Conservation (phyloP, 2,797 vertebrate species). For the Etheostoma nigrum region DNA sequence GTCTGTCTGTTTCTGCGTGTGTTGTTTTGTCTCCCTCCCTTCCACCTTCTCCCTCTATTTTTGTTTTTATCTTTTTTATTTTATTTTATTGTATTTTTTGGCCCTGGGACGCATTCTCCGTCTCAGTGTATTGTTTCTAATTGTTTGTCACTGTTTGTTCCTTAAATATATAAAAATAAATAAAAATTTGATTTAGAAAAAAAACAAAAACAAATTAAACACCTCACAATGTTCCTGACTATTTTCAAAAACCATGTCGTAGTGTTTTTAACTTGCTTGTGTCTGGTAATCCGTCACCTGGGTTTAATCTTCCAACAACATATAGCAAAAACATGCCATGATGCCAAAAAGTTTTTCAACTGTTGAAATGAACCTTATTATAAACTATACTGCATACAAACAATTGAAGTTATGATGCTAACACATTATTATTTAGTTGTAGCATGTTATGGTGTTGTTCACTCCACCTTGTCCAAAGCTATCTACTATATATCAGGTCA, state of each 20-base stretch:
- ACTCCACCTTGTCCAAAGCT: not conserved
- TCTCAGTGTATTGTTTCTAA: no score
- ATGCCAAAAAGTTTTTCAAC: no score
- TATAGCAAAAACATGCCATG: not conserved
- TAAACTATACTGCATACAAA: not conserved
- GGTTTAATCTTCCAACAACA: not conserved
- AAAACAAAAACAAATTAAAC: not conserved
- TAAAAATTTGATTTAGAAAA: no score
- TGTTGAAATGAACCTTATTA: not conserved
- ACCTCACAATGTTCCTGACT: not conserved
- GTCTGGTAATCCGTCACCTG: not conserved
- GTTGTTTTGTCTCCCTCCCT: no score
- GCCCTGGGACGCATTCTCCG: no score
- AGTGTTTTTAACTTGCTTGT: not conserved
- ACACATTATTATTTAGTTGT: not conserved
- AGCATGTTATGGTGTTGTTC: not conserved
- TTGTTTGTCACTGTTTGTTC: no score
- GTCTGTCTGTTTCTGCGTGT: no score
- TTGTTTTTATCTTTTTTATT: no score
- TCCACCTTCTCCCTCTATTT: no score
- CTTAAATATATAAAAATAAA: no score
- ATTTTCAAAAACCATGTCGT: not conserved
- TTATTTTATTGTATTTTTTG: no score
- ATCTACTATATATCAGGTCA: not conserved
- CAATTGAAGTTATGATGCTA: not conserved